Evolutionary conservation across 2,113 vertebrate species (phyloP).

Genomic region (Protobothrops mucrosquamatus): DNA sequence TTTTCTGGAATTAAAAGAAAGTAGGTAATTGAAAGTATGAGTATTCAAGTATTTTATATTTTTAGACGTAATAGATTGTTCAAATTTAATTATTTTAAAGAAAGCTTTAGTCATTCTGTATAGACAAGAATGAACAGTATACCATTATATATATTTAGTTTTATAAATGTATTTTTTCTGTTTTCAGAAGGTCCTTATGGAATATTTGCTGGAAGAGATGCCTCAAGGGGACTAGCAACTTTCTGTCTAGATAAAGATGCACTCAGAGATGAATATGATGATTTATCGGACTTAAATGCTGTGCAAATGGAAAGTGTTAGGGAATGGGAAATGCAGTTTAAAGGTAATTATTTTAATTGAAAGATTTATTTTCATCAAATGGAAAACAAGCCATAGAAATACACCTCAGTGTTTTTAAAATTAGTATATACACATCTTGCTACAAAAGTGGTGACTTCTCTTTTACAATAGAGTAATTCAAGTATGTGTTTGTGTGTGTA

Average conservation of each 20-base stretch:
- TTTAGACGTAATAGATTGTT: background rate
- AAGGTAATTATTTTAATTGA: constrained; percentile 76
- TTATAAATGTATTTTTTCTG: constrained; percentile 49
- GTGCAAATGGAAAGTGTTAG: constrained; percentile 99
- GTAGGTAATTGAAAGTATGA: background rate
- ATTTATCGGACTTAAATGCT: constrained; percentile 95
- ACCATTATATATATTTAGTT: constrained; percentile 1
- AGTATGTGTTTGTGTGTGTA: background rate
- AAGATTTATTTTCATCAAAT: background rate
- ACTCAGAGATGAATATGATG: constrained; percentile 94
- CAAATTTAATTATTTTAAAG: background rate
- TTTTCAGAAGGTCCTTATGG: constrained; percentile 92
- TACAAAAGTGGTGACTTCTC: background rate
- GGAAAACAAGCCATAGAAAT: background rate
- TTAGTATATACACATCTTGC: background rate
- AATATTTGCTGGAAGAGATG: constrained; percentile 96
- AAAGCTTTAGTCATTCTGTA: background rate
- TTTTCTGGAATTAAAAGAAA: background rate
- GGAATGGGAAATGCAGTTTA: constrained; percentile 99
- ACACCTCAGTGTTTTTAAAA: background rate
- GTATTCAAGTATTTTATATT: background rate
- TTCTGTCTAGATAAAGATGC: constrained; percentile 97
- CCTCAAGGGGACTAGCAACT: constrained; percentile 94
- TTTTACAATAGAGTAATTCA: background rate
- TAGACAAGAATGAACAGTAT: background rate